These are phyloP conservation scores for Hydrochoerus hydrochaeris DNA, from an alignment of 2,113 vertebrate species.

Conservation along the genomic window DNA sequence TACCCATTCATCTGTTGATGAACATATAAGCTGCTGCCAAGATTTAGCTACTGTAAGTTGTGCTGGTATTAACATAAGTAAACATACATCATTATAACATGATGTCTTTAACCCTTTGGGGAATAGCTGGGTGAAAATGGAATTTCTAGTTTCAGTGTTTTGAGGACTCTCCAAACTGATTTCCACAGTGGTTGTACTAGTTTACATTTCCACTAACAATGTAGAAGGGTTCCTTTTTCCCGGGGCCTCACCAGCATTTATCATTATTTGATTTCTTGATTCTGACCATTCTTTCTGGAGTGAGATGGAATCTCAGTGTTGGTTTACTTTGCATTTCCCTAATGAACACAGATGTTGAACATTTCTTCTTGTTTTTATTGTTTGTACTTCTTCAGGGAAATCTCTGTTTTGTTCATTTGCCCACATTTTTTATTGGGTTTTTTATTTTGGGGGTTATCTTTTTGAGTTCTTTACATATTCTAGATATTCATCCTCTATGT, in stretches of 20 bases:
- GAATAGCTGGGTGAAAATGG: background rate
- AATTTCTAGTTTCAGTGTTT: background rate
- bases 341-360: background rate
- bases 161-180: background rate
- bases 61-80: background rate
- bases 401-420: background rate
- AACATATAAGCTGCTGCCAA: background rate
- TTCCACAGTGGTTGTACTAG: background rate
- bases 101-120: background rate
- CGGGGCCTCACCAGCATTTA: background rate
- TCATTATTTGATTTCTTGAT: background rate
- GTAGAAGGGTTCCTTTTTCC: background rate
- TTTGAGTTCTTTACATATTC: background rate
- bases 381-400: background rate
- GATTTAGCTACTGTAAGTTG: background rate
- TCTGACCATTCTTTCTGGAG: background rate
- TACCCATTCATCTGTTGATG: background rate
- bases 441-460: background rate
- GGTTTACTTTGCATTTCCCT: background rate
- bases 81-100: too few relatives aligned
- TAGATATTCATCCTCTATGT: background rate
- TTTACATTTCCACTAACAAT: background rate
- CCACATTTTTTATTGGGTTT: background rate
- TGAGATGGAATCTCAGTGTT: background rate
- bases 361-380: background rate